Conservation (phyloP, 2,888 invertebrate species). For the Stenodema calcarata region DNA sequence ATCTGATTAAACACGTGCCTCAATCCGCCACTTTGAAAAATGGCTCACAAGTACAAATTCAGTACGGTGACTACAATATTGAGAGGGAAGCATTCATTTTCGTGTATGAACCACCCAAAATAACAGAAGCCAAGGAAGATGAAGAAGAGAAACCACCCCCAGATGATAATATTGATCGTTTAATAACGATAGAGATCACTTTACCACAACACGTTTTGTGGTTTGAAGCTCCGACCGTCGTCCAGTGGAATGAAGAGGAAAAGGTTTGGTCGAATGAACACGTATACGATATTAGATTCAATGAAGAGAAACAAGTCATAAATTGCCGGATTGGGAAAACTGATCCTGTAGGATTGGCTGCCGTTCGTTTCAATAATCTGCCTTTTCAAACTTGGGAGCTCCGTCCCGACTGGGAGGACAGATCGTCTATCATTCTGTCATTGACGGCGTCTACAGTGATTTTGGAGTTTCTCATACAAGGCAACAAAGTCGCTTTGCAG, state of each 20-base stretch:
- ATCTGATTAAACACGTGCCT: constrained; percentile 78
- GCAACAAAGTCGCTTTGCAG: constrained; percentile 62
- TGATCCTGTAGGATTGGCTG: constrained; percentile 77
- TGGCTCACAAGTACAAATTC: constrained; percentile 47
- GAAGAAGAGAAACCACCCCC: constrained; percentile 62
- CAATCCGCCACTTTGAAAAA: constrained; percentile 66
- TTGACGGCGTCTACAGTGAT: constrained; percentile 68
- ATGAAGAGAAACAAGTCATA: constrained; percentile 76
- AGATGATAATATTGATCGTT: constrained; percentile 75
- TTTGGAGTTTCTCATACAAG: constrained; percentile 66
- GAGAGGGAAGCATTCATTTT: constrained; percentile 49
- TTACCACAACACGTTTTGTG: constrained; percentile 75
- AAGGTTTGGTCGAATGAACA: constrained; percentile 74
- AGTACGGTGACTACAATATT: constrained; percentile 50
- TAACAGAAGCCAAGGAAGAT: constrained; percentile 54
- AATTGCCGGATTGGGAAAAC: constrained; percentile 51
- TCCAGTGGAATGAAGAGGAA: constrained; percentile 72
- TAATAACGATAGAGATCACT: constrained; percentile 74
- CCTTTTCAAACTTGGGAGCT: constrained; percentile 89
- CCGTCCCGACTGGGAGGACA: constrained; percentile 64
- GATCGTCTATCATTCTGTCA: constrained; percentile 61
- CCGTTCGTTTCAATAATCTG: constrained; percentile 77
- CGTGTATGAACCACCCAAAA: constrained; percentile 53
- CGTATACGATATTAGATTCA: constrained; percentile 80
- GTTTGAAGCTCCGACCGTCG: constrained; percentile 77